Conservation (phyloP, 2,797 vertebrate genomes). For the Tauraco hartlaubi region DNA sequence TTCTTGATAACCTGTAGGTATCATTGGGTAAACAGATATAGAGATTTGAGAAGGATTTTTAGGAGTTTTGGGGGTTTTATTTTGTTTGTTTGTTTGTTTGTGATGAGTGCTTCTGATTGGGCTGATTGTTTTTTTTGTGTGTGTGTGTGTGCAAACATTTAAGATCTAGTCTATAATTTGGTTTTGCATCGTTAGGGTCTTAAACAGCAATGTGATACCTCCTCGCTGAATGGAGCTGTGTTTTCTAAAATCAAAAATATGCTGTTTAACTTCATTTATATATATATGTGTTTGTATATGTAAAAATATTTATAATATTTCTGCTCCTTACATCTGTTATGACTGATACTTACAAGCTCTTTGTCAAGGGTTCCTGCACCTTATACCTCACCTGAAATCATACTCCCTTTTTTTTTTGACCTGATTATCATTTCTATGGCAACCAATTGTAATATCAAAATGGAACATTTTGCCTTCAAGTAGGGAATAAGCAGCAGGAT, state of each 20-base stretch:
- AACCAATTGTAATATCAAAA: conserved; percentile 36
- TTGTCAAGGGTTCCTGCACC: neutral
- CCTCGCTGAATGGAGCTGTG: neutral
- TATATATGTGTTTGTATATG: neutral
- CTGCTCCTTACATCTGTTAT: neutral
- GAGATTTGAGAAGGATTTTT: neutral
- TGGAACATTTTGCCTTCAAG: conserved; percentile 34
- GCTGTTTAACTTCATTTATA: neutral
- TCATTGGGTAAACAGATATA: neutral
- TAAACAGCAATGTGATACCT: neutral
- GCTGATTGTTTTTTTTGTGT: neutral
- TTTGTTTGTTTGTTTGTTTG: accelerated
- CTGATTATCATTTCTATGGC: conserved; percentile 51
- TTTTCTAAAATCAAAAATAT: neutral
- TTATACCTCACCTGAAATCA: conserved; percentile 18
- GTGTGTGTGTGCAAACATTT: accelerated
- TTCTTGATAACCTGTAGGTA: neutral
- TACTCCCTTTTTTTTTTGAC: conserved; percentile 9
- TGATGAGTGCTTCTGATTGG: neutral
- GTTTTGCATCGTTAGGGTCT: accelerated
- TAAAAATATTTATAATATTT: neutral
- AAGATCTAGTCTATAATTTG: neutral
- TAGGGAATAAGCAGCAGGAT: neutral
- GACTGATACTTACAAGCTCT: neutral
- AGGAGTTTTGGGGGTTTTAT: accelerated